phyloP scores from a whole-genome alignment of 2,113 vertebrate species.

The Echinops telfairi region DNA sequence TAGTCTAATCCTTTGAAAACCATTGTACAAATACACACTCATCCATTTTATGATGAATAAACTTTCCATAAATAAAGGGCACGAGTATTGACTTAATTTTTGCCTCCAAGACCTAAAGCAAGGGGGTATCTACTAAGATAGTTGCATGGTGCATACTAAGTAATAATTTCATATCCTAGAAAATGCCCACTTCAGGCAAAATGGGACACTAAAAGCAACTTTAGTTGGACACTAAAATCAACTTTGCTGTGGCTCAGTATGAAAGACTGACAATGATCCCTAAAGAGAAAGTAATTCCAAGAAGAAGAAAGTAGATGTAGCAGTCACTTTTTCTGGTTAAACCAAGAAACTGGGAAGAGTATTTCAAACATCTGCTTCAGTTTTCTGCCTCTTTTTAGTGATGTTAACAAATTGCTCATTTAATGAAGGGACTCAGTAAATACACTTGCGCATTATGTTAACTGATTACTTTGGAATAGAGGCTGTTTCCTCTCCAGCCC shows the following conservation, averaged over 20 bases:
- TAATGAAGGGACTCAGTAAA: slow-evolving; percentile 51
- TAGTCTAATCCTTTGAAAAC: too few relatives aligned
- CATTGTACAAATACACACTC: neutral
- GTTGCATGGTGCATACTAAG: slow-evolving; percentile 46
- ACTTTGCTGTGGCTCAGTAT: neutral
- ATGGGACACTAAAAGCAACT: slow-evolving; percentile 4
- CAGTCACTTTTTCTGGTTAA: slow-evolving; percentile 74
- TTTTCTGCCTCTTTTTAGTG: slow-evolving; percentile 28
- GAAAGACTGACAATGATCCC: neutral
- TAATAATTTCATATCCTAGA: slow-evolving; percentile 29
- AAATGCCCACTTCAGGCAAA: slow-evolving; percentile 6
- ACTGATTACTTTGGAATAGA: neutral
- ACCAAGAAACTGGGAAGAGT: slow-evolving; percentile 77
- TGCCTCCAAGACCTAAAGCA: neutral
- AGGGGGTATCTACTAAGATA: neutral
- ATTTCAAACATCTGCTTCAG: slow-evolving; percentile 69
- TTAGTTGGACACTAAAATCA: neutral
- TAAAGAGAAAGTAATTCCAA: neutral
- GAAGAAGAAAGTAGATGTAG: slow-evolving; percentile 62
- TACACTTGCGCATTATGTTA: slow-evolving; percentile 65
- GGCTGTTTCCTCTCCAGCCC: slow-evolving; percentile 5
- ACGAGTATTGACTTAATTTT: neutral
- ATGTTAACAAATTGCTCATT: slow-evolving; percentile 71
- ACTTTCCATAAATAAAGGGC: slow-evolving; percentile 12
- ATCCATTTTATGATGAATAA: slow-evolving; percentile 25